These are phyloP conservation scores for Orthonychiurus folsomi DNA, from an alignment of 2,888 invertebrate genomes.

Conservation along the genomic window DNA sequence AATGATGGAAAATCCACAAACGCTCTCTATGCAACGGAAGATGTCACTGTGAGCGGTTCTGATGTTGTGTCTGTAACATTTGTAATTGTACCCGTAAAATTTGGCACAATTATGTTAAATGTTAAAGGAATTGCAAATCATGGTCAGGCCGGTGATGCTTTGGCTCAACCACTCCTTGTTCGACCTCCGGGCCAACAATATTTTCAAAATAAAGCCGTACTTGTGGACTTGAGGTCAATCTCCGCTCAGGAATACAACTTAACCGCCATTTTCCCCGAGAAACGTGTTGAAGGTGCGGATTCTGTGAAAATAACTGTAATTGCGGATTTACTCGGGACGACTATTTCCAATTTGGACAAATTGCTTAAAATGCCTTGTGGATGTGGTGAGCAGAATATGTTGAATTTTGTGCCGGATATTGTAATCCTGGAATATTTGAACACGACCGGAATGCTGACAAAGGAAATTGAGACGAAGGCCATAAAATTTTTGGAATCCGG, in stretches of 20 bases:
- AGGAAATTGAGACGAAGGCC: slow-evolving; percentile 9
- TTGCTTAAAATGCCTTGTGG: slow-evolving; percentile 18
- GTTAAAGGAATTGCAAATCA: slow-evolving; percentile 13
- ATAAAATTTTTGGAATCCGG: slow-evolving; percentile 61
- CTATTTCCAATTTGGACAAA: slow-evolving; percentile 42
- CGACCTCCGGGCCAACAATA: slow-evolving; percentile 22
- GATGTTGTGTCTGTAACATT: slow-evolving; percentile 16
- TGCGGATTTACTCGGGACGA: slow-evolving; percentile 21
- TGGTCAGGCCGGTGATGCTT: slow-evolving; percentile 19
- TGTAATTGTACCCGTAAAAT: slow-evolving; percentile 10
- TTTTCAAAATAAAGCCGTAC: background rate
- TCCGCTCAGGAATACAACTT: slow-evolving; percentile 44
- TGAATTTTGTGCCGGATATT: slow-evolving; percentile 23
- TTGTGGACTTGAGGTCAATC: slow-evolving; percentile 4
- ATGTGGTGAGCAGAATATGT: slow-evolving; percentile 27
- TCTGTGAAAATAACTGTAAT: slow-evolving; percentile 16
- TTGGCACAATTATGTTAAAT: slow-evolving; percentile 16
- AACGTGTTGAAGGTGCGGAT: slow-evolving; percentile 18
- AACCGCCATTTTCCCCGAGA: slow-evolving; percentile 15
- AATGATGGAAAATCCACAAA: background rate
- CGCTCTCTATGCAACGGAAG: background rate
- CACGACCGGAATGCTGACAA: slow-evolving; percentile 7
- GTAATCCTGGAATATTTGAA: slow-evolving; percentile 23
- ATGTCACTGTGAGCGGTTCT: slow-evolving; percentile 4
- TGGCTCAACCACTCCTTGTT: slow-evolving; percentile 21